phyloP scores from a whole-genome alignment of 2,113 vertebrate species.

The Melanerpes formicivorus region DNA sequence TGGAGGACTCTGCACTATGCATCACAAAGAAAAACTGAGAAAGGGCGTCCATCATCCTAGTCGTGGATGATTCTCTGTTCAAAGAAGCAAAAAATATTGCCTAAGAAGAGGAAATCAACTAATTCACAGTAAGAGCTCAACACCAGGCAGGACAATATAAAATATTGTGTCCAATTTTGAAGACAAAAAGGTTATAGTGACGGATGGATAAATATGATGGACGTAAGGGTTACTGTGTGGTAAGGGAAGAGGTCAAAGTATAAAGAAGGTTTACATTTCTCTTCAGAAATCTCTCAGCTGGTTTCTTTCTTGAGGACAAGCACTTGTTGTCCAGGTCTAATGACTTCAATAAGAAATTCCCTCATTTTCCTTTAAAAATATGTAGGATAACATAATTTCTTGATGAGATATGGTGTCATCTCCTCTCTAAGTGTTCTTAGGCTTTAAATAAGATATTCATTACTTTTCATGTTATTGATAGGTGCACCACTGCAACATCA shows the following conservation, averaged over 20 bases:
- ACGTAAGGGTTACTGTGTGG: accelerated
- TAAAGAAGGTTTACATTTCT: not conserved
- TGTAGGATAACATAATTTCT: not conserved
- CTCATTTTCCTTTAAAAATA: not conserved
- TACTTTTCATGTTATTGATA: not conserved
- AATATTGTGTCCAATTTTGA: not conserved
- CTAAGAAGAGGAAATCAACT: not conserved
- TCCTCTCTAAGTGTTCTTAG: not conserved
- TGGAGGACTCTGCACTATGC: accelerated
- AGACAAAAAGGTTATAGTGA: not conserved
- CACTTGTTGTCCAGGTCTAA: not conserved
- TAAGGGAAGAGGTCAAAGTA: not conserved
- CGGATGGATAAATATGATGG: not conserved
- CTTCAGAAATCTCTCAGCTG: not conserved
- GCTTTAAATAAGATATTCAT: not conserved
- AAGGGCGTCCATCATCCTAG: not conserved
- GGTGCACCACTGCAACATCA: not conserved
- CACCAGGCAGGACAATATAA: not conserved
- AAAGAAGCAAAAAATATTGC: not conserved
- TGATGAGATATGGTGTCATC: not conserved
- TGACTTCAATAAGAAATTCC: not conserved
- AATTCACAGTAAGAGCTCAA: not conserved
- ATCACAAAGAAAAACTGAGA: not conserved
- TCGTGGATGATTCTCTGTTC: no score
- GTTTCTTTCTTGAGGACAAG: not conserved